phyloP scores from a whole-genome alignment of 2,113 vertebrate species.

The Oxyura jamaicensis region DNA sequence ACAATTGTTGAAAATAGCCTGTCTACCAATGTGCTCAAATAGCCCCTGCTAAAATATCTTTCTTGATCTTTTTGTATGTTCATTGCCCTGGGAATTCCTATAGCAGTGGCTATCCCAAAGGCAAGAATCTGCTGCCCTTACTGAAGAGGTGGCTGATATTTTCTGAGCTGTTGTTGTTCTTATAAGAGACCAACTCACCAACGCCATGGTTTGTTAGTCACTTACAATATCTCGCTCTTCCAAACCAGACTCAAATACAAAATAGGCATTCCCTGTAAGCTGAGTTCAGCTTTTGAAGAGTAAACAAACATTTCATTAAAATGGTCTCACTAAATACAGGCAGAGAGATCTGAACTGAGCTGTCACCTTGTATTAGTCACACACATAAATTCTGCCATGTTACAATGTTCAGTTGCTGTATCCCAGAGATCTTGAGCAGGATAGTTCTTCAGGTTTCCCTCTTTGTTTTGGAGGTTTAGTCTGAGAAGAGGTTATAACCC shows the following conservation, averaged over 20 bases:
- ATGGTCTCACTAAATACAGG: conserved; percentile 61
- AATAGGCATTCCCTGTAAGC: conserved; percentile 30
- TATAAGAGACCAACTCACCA: conserved; percentile 58
- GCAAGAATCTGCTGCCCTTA: conserved; percentile 61
- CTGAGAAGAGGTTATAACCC: not conserved
- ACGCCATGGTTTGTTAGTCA: conserved; percentile 28
- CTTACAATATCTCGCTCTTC: conserved; percentile 62
- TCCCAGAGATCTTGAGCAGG: conserved; percentile 46
- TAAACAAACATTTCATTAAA: conserved; percentile 79
- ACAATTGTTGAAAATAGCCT: conserved; percentile 32
- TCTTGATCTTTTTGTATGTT: conserved; percentile 40
- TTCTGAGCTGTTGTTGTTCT: conserved; percentile 51
- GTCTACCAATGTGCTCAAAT: not conserved
- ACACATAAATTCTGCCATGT: conserved; percentile 68
- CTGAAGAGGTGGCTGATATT: conserved; percentile 51
- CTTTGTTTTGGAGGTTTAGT: not conserved
- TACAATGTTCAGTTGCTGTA: conserved; percentile 57
- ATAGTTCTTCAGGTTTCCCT: conserved; percentile 14
- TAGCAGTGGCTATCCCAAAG: conserved; percentile 49
- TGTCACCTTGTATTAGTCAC: conserved; percentile 78
- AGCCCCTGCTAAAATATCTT: conserved; percentile 46
- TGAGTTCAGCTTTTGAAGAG: conserved; percentile 63
- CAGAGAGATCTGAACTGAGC: conserved; percentile 74
- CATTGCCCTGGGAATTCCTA: conserved; percentile 59
- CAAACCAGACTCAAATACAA: conserved; percentile 59